A percentile compares a stretch with the other conserved stretches of the same genome.
phyloP scores from a whole-genome alignment of 2,888 invertebrate genomes.

The Conchocele bisecta region DNA sequence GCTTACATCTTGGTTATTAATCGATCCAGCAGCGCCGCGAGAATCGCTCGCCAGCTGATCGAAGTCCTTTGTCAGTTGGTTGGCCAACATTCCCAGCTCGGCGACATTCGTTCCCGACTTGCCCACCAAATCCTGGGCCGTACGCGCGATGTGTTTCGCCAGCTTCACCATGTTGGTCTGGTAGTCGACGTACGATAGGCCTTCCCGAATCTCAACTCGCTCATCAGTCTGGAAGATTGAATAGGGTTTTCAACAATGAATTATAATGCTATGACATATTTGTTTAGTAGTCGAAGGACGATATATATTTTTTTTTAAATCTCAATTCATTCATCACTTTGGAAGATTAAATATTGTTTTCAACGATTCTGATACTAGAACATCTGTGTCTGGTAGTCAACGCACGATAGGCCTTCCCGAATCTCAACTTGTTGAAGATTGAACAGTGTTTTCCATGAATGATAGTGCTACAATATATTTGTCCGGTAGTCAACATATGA shows the following conservation, averaged over 20 bases:
- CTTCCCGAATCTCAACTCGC: conserved; percentile 71
- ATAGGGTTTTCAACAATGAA: neutral
- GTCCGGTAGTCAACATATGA: conserved; percentile 98
- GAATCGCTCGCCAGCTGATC: conserved; percentile 93
- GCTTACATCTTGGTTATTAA: conserved; percentile 91
- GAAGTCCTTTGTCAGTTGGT: conserved; percentile 93
- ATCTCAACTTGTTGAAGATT: conserved; percentile 62
- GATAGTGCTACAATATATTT: conserved; percentile 96
- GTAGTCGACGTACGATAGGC: conserved; percentile 92
- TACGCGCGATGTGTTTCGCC: conserved; percentile 95
- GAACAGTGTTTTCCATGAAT: neutral
- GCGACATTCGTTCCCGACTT: conserved; percentile 87
- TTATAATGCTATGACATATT: too few species aligned
- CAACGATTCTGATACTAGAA: too few species aligned
- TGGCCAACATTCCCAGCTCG: conserved; percentile 91
- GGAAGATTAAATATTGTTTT: too few species aligned
- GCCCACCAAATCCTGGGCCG: conserved; percentile 96
- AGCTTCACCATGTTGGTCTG: conserved; percentile 98
- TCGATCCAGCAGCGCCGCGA: conserved; percentile 94
- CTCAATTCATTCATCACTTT: too few species aligned
- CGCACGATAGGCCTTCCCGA: conserved; percentile 86
- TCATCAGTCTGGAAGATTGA: conserved; percentile 75
- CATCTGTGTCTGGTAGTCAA: conserved; percentile 99
- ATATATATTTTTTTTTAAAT: too few species aligned
- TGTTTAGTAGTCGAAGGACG: too few species aligned